Evolutionary conservation across 2,797 vertebrate species (phyloP), one percentile per base, ranked within the genome.

Genomic region (Hirundo rustica): DNA sequence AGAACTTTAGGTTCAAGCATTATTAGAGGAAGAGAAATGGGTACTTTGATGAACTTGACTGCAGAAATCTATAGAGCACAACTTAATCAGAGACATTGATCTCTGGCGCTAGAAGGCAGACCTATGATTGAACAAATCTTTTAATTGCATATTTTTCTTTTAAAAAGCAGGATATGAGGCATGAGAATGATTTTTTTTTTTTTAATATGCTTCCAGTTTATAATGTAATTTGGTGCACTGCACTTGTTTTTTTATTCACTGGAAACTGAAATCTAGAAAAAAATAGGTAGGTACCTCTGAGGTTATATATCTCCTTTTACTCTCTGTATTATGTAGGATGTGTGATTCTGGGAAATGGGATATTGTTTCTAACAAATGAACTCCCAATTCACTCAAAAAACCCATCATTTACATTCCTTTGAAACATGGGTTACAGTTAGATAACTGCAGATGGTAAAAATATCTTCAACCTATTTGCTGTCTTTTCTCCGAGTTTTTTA

Each of bases 81-180:
- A 97, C 98, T 98, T 98, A 97, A 98, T 99, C 98, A 98, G 98
- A 97, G 91, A 97, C 97, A 98, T 98, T 98, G 97, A 98, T 98
- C 97, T 97, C 87, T 97, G 96, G 96, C 94, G 90, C 91, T 96
- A 85, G 80, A 93, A 98, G 95, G 89, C 92, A 97, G 94, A 94
- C 51, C 85, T 93, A 79, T 94, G 96, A 98, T 93, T 92, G 93
- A 97, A 88, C 91, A 96, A 94, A 96, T 96, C 94, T 96, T 95
- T 96, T 95, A 76, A 97, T 95, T 95, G 92, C 84, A 92, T 95
- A 86, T 97, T 97, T 96, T 96, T 91, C 81, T 67, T 97, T 96
- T 97, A 87, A 96, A 97, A 97, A 95, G 84, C 55, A 96, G 71
- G 72, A 93, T 91, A 95, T 85, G 84, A 97, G 96, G 78, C 92